These are phyloP conservation scores for Drosophila tanythrix DNA, from an alignment of 2,888 invertebrate genomes.

Conservation along the genomic window DNA sequence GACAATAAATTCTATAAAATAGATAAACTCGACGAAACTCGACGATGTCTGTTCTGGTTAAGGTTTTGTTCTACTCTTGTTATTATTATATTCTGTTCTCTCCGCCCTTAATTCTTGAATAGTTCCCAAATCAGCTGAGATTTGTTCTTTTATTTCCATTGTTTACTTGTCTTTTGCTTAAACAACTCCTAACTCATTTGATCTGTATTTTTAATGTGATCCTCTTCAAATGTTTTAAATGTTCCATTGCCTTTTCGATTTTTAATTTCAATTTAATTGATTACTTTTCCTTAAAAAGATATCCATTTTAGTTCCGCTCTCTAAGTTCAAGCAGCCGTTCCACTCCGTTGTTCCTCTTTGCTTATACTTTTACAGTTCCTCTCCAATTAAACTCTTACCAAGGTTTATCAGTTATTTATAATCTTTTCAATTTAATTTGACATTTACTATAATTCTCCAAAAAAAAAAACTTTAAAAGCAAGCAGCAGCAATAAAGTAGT, in stretches of 20 bases:
- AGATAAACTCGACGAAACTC: constrained; percentile 19
- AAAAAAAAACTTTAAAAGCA: constrained; percentile 5
- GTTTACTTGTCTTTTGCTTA: neutral
- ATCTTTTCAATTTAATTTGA: neutral
- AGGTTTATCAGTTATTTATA: neutral
- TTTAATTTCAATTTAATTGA: neutral
- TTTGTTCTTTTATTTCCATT: neutral
- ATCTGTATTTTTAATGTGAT: neutral
- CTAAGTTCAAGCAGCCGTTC: neutral
- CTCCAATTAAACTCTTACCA: too few relatives aligned
- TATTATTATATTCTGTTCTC: neutral
- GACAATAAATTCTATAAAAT: constrained; percentile 30
- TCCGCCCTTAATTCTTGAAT: neutral
- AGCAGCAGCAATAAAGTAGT: constrained; percentile 19
- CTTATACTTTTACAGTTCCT: neutral
- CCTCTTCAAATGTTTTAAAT: neutral
- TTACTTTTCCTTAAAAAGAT: neutral
- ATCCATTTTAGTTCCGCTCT: neutral
- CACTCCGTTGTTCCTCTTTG: constrained; percentile 1
- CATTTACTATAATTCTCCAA: neutral
- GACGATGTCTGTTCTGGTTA: neutral
- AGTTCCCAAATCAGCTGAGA: neutral
- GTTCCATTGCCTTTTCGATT: neutral
- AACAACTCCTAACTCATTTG: neutral
- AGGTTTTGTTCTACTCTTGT: neutral